Evolutionary conservation across 1,140 invertebrate species (phyloP).

Genomic region (Mycetomoellerius zeteki): DNA sequence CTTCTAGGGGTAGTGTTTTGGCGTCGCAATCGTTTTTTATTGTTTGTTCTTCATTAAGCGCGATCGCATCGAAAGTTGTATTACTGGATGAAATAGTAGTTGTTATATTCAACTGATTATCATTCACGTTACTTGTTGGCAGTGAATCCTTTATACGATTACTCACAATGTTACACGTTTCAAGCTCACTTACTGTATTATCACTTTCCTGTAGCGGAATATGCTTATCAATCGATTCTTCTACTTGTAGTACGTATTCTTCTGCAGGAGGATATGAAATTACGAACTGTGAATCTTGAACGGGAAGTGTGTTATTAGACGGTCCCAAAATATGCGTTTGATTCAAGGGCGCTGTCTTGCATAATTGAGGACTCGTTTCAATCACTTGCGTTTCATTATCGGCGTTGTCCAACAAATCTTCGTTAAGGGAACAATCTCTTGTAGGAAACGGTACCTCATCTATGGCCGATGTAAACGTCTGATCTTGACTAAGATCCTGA

Average conservation of each 20-base stretch:
- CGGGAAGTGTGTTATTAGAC: neutral
- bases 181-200: neutral
- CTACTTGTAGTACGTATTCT: neutral
- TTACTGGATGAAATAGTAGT: neutral
- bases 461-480: constrained; percentile 79
- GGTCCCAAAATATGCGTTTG: neutral
- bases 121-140: neutral
- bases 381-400: neutral
- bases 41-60: neutral
- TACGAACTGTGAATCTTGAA: constrained; percentile 15
- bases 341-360: neutral
- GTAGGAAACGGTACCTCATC: constrained; percentile 48
- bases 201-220: neutral
- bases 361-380: neutral
- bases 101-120: constrained; percentile 31
- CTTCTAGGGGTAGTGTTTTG: neutral
- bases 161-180: neutral
- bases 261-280: neutral
- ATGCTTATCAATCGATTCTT: neutral
- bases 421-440: neutral
- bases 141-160: neutral
- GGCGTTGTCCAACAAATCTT: neutral
- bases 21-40: neutral
- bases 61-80: neutral
- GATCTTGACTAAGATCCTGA: constrained; percentile 77